Base-by-base conservation (phyloP, 2,797 vertebrate species). In the Enteromius treurensis region DNA sequence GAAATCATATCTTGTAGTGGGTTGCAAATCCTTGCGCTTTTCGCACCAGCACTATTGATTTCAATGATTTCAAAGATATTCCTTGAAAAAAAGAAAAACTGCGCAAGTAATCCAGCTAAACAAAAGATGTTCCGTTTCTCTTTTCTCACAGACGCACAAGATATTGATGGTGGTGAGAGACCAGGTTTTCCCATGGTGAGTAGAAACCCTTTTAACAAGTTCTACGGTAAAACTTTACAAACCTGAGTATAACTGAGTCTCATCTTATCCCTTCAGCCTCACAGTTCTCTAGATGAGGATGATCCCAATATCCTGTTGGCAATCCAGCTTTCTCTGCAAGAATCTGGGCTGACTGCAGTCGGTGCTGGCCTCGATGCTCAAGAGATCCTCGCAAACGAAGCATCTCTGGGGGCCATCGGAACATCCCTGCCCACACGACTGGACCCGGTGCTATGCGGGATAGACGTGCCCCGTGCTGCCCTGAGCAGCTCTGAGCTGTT, bases 301-400 rank as follows among this genome's bases (percentile, higher is more conserved):
- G 98, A 99, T 89, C 97, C 98, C 47, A 99, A 99, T 93, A 98
- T 99, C 88, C 94, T 99, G n/a, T 92, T 99, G 87, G 98, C 98
- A 88, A 99, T 99, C 89, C 98, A 99, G 92, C 93, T 99, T 80
- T 99, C 98, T 29, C 93, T 99, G 86, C 98, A 99, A 91, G 98
- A 99, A 88, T 97, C 97, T 2, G 96, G 96, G 47, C 93, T 98
- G 89, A 90, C 92, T 15, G 90, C 93, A 15, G 93, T 93, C 2
- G 86, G 49, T n/a, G 90, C 93, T 21, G 93, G 92, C 10, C 77
- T 47, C 64, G 95, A 96, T 88, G 92, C 91, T 49, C 95, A 95
- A 85, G 97, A 97, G 79, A 91, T 95, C 64, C 92, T 97, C 40
- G 93, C 93, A 84, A 96, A 95, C 0, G 97, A 98, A 85, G 93